Evolutionary conservation across 2,888 invertebrate genomes (phyloP), one percentile per base, ranked within the genome.

Genomic region (Chrysolina oricalcia): DNA sequence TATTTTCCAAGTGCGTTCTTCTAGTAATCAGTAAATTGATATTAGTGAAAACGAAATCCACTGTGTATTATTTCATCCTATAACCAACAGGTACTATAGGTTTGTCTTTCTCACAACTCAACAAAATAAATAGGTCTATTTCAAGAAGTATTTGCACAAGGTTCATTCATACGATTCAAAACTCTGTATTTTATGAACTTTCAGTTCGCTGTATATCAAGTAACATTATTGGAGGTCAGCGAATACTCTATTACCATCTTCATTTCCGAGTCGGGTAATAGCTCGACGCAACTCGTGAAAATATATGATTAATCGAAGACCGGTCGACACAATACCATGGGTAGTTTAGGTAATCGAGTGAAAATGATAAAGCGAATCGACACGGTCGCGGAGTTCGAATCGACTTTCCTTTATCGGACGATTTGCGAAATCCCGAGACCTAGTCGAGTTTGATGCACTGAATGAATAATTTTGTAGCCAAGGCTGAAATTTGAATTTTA

Each of bases 401-500:
- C 66, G 68, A 78, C 80, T 80, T 80, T 78, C 78, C 74, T 78
- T 80, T 80, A 74, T 72, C 71, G 67, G 63, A 56, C 72, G 68
- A 68, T 79, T 80, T 78, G 64, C 80, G 78, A 80, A 80, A 78
- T 48, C 19, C 56, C 35, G 48, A 68, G 71, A 73, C 73, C 68
- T 69, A 27, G 67, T 67, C 21, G 70, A 43, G 73, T 48, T 70
- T 66, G 68, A 63, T 64, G 76, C 50, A 68, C 68, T 73, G 76
- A 71, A 76, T 76, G 59, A 70, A 59, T 66, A 73, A 71, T 64
- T 67, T 43, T 27, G 59, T 48, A 67, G 27, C 62, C 76, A 73
- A 76, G 76, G 76, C 50, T 59, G 41, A 70, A 50, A 70, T 73
- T 73, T 63, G 63, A 64, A 46, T 66, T 59, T 43, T 53, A 43